Base-by-base conservation (phyloP, 1,140 invertebrate genomes). In the Magallana ariakensis region DNA sequence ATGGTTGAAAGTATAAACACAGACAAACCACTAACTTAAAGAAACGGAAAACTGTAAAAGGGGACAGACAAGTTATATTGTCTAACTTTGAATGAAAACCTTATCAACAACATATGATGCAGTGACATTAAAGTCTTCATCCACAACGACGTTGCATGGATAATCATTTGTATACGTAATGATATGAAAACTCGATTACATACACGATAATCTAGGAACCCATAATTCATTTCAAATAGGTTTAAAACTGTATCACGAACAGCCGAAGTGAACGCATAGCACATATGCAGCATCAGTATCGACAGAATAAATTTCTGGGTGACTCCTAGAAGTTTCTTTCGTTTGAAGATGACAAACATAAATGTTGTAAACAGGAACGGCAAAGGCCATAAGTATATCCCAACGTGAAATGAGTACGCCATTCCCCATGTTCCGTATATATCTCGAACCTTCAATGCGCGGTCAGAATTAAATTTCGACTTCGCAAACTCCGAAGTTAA, bases 51-150 rank as follows among this genome's bases (percentile, higher is more conserved):
- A 46, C 1, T 46, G 33, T 46, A 46, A 46, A 46, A 46, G 33
- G 33, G 33, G 33, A 46, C 33, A 5, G 33, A 46, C 5, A 46
- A 5, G 11, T 75, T 33, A 4, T 13, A 11, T 75, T 75, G 66
- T 75, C 66, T 75, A 46, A 26, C 22, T 75, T 75, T 75, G 9
- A 75, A 75, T 13, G 66, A 19, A 75, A 46, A 75, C 22, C 22
- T 19, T 13, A 75, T 26, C 19, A 75, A 4, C 22, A 75, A 26
- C 19, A 26, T 11, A 26, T 75, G 66, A 75, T 75, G 66, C 66
- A 75, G 33, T 10, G 33, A 11, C 66, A 75, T 75, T 10, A 75
- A 26, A 0, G 66, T 75, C 33, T 75, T 75, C 33, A 75, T 26
- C 66, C 66, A 75, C 11, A 75, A 4, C 11, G 66, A 75, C 0